phyloP scores from a whole-genome alignment of 2,113 vertebrate genomes.

The Sula dactylatra region DNA sequence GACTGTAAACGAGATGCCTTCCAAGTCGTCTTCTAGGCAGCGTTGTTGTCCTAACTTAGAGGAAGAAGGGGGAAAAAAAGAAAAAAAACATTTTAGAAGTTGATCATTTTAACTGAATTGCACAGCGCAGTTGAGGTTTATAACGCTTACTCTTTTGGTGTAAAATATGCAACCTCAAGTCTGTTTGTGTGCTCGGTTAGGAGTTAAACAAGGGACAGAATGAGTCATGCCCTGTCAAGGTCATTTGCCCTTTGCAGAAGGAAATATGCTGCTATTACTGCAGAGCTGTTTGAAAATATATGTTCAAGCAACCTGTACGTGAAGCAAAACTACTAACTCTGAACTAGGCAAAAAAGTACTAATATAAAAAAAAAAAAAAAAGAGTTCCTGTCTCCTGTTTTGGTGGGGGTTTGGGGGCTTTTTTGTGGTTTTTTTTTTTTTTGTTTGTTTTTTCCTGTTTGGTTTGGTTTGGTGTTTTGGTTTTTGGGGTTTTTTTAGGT shows the following conservation, averaged over 20 bases:
- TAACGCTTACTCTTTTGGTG: not conserved
- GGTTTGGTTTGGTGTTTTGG: no score
- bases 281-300: not conserved
- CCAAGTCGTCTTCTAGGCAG: not conserved
- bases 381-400: not conserved
- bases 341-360: not conserved
- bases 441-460: no score
- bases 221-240: slow-evolving; percentile 59
- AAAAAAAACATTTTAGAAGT: not conserved
- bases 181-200: not conserved
- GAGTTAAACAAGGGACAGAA: not conserved
- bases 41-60: not conserved
- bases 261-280: not conserved
- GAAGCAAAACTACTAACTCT: not conserved
- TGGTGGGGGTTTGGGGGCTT: no score
- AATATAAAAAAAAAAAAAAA: not conserved
- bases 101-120: not conserved
- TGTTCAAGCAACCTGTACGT: not conserved
- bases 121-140: not conserved
- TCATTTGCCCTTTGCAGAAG: not conserved
- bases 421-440: not conserved
- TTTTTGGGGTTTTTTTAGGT: not conserved
- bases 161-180: not conserved
- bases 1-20: not conserved
- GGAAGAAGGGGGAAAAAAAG: not conserved